Percentiles rank a stretch among this genome's conserved stretches.
Evolutionary conservation across 2,113 vertebrate genomes (phyloP).

Genomic region (Pipa parva): DNA sequence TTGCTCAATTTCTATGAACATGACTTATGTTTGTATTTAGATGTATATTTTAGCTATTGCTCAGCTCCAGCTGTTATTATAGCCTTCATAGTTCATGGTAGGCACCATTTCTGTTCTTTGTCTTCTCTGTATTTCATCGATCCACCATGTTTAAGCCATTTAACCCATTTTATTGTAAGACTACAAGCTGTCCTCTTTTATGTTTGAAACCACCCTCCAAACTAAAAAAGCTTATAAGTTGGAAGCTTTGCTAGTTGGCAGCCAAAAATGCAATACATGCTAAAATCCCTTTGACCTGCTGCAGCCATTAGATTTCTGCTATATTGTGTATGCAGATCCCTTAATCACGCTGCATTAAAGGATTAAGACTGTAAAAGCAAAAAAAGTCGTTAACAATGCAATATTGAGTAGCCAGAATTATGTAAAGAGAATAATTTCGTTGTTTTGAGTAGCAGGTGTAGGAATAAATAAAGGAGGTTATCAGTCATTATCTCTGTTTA

Average conservation of each 20-base stretch:
- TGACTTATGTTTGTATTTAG: no score
- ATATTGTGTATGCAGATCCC: slow-evolving; percentile 2
- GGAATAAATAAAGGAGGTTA: slow-evolving; percentile 31
- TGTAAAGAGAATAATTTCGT: slow-evolving; percentile 36
- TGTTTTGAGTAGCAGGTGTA: slow-evolving; percentile 44
- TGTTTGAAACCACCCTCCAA: slow-evolving; percentile 5
- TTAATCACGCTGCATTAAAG: slow-evolving; percentile 42
- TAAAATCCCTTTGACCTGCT: slow-evolving; percentile 22
- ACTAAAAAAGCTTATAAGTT: slow-evolving; percentile 29
- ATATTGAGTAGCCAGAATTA: slow-evolving; percentile 35
- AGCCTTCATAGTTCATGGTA: background rate
- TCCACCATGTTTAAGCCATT: slow-evolving; percentile 11
- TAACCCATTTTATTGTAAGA: slow-evolving; percentile 28
- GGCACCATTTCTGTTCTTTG: background rate
- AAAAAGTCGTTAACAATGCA: slow-evolving; percentile 21
- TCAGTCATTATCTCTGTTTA: slow-evolving; percentile 34
- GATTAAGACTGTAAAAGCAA: slow-evolving; percentile 42
- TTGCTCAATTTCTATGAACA: no score
- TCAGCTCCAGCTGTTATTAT: background rate
- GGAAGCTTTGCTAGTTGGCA: slow-evolving; percentile 30
- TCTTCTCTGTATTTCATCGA: background rate
- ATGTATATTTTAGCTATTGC: background rate
- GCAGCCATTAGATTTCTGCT: slow-evolving; percentile 35
- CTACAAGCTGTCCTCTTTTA: slow-evolving; percentile 19
- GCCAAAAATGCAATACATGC: slow-evolving; percentile 21